These are phyloP conservation scores for Tenebrio molitor DNA, from an alignment of 1,140 invertebrate species.

Conservation along the genomic window DNA sequence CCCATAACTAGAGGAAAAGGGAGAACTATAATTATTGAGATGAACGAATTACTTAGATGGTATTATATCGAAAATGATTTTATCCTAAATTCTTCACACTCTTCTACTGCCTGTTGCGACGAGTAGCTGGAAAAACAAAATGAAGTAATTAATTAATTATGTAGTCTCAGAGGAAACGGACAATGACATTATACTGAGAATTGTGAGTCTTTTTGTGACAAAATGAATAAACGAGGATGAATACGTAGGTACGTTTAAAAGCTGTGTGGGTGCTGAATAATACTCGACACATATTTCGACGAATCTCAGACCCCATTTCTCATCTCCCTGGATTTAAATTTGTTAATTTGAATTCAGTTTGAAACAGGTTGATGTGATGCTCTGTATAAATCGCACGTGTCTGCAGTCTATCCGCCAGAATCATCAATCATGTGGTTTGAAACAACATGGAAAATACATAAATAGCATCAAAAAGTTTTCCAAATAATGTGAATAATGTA, in stretches of 20 bases:
- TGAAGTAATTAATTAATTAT: slow-evolving; percentile 44
- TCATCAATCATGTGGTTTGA: slow-evolving; percentile 16
- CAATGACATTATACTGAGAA: no score
- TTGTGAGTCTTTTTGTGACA: background rate
- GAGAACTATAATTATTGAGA: slow-evolving; percentile 39
- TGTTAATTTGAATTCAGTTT: no score
- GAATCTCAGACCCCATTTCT: no score
- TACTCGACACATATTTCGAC: no score
- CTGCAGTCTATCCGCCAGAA: background rate
- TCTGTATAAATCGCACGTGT: slow-evolving; percentile 1
- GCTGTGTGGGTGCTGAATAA: no score
- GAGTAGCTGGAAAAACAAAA: slow-evolving; percentile 56
- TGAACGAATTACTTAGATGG: slow-evolving; percentile 52
- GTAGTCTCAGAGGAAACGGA: background rate
- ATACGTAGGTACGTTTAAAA: background rate
- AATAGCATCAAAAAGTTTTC: slow-evolving; percentile 19
- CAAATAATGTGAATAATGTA: slow-evolving; percentile 43
- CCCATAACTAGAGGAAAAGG: slow-evolving; percentile 3
- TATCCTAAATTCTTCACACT: slow-evolving; percentile 50
- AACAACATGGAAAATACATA: slow-evolving; percentile 29
- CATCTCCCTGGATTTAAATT: no score
- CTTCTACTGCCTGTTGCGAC: slow-evolving; percentile 59
- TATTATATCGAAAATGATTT: slow-evolving; percentile 56
- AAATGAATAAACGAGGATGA: slow-evolving; percentile 2
- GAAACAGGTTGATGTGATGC: background rate